Evolutionary conservation across 1,140 invertebrate species (phyloP).

Genomic region (Arctopsyche grandis): DNA sequence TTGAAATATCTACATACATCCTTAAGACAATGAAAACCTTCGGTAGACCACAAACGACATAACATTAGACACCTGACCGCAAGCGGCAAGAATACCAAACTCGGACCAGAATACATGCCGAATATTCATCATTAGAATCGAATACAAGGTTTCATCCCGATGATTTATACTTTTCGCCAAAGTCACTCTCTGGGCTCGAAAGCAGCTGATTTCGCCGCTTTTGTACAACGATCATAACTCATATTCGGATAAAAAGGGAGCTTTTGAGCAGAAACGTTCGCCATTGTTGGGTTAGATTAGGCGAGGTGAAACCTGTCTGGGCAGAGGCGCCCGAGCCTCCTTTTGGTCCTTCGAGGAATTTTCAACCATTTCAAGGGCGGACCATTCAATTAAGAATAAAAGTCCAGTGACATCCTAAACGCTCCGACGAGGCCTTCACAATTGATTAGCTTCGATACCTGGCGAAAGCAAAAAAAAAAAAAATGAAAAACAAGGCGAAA

Average conservation of each 20-base stretch:
- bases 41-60: too few species aligned
- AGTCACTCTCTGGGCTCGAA: neutral
- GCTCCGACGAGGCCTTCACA: slow-evolving; percentile 41
- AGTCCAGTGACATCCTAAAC: slow-evolving; percentile 53
- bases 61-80: too few species aligned
- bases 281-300: slow-evolving; percentile 37
- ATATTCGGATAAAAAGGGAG: too few species aligned
- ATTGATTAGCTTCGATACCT: slow-evolving; percentile 30
- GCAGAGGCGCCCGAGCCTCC: slow-evolving; percentile 40
- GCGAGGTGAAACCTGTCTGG: slow-evolving; percentile 34
- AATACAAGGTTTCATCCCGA: neutral
- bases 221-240: too few species aligned
- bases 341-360: slow-evolving; percentile 50
- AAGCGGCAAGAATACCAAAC: too few species aligned
- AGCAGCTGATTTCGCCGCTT: neutral
- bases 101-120: too few species aligned
- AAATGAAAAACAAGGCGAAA: slow-evolving; percentile 2
- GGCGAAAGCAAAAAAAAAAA: slow-evolving; percentile 6
- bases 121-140: neutral
- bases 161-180: neutral
- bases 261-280: neutral
- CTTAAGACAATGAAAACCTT: too few species aligned
- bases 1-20: too few species aligned
- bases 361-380: slow-evolving; percentile 48
- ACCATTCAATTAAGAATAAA: slow-evolving; percentile 55